Base-by-base conservation (phyloP, 2,888 invertebrate genomes). In the Galerucella calmariensis region DNA sequence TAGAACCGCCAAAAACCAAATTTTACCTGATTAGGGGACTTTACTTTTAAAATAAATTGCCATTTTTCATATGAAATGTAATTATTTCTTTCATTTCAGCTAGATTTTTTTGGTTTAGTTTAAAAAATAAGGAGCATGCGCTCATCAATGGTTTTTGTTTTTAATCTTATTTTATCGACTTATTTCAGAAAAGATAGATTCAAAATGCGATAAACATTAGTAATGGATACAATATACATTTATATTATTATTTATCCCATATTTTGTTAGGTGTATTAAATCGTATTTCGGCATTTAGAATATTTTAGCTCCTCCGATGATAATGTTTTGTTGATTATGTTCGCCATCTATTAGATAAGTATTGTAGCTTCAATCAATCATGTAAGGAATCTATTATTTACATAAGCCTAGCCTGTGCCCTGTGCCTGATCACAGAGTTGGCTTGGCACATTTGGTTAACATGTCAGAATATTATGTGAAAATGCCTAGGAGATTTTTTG, bases 1-100 rank as follows among this genome's bases (percentile, higher is more conserved):
- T 79, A 78, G 77, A 73, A 78, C 74, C 78, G 78, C 77, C 73
- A 77, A 73, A 69, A 68, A 63, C 14, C 12, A 56, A 4, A n/a
- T 67, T 56, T 58, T 6, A 35, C 41, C n/a, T 2, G 56, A 56
- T 56, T 14, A 12, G 9, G 9, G 14, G 35, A n/a, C 51, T 27
- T 66, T 11, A 51, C 48, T 14, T 66, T 48, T 11, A 44, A 16
- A 61, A 41, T 1, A 66, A 48, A 16, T 10, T 65, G 16, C 16
- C 44, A 48, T n/a, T 20, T 41, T 58, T 69, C 24, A 11, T 59
- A 20, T 48, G 14, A 14, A 68, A 48, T 65, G 35, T 11, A 58
- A 20, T 46, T 8, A 44, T 9, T 14, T 59, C 58, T n/a, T 11
- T 41, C 53, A 46, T 24, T 5, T 12, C 9, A 63, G 11, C 12